phyloP scores from a whole-genome alignment of 2,113 vertebrate genomes.

The Hemibagrus wyckioides region DNA sequence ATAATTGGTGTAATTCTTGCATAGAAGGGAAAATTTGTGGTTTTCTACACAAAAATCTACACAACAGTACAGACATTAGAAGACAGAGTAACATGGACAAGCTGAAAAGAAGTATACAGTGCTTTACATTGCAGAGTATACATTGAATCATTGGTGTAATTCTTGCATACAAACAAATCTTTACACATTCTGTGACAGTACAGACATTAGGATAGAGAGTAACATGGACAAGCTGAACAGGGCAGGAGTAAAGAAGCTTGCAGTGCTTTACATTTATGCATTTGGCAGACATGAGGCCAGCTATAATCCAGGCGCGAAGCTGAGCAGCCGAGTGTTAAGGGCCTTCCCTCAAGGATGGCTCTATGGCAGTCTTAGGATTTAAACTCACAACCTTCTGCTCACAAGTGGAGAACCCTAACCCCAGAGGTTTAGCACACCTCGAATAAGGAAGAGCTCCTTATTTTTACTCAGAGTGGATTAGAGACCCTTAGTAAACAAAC shows the following conservation, averaged over 20 bases:
- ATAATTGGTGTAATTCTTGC: too few relatives aligned
- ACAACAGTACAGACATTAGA: too few relatives aligned
- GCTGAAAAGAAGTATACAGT: too few relatives aligned
- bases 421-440: background rate
- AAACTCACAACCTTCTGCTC: conserved; percentile 12
- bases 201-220: background rate
- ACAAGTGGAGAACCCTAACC: conserved; percentile 4
- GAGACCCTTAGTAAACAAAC: conserved; percentile 26
- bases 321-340: background rate
- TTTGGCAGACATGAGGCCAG: background rate
- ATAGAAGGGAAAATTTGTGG: too few relatives aligned
- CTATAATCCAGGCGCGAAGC: background rate
- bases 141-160: too few relatives aligned
- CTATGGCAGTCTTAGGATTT: background rate
- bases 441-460: background rate
- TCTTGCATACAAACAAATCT: background rate
- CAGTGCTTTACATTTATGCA: background rate
- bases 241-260: background rate
- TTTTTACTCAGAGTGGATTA: conserved; percentile 5
- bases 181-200: background rate
- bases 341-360: background rate
- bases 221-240: background rate
- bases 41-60: too few relatives aligned
- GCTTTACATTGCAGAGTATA: too few relatives aligned
- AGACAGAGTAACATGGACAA: too few relatives aligned